Conservation (phyloP, 2,113 vertebrate genomes). For the Daubentonia madagascariensis region DNA sequence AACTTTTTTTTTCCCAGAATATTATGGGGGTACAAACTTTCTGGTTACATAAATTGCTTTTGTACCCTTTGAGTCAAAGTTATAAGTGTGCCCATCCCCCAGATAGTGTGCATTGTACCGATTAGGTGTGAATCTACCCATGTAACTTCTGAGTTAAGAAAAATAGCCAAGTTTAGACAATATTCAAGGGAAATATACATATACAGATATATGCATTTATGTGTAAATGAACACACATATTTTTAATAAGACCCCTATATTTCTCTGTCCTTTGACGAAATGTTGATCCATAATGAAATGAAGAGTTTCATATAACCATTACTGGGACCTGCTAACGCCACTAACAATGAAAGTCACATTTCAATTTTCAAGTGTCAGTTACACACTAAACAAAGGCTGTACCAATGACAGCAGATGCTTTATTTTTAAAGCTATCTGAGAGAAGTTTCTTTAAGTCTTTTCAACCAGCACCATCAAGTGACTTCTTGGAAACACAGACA, state of each 20-base stretch:
- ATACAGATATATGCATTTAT: neutral
- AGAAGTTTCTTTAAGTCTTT: neutral
- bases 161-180: neutral
- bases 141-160: neutral
- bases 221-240: neutral
- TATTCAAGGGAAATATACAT: neutral
- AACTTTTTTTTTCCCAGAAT: too few species aligned
- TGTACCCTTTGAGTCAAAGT: too few species aligned
- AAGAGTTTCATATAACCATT: neutral
- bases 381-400: neutral
- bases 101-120: too few species aligned
- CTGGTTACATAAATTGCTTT: too few species aligned
- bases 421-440: neutral
- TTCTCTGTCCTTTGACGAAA: neutral
- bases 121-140: too few species aligned
- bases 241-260: neutral
- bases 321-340: neutral
- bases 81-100: too few species aligned
- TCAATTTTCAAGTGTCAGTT: neutral
- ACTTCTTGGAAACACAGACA: neutral
- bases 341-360: neutral
- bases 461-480: neutral
- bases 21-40: too few species aligned
- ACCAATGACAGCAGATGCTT: neutral
- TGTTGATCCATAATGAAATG: neutral